Base-by-base conservation (phyloP, 2,888 invertebrate genomes). In the Tachina grossa region DNA sequence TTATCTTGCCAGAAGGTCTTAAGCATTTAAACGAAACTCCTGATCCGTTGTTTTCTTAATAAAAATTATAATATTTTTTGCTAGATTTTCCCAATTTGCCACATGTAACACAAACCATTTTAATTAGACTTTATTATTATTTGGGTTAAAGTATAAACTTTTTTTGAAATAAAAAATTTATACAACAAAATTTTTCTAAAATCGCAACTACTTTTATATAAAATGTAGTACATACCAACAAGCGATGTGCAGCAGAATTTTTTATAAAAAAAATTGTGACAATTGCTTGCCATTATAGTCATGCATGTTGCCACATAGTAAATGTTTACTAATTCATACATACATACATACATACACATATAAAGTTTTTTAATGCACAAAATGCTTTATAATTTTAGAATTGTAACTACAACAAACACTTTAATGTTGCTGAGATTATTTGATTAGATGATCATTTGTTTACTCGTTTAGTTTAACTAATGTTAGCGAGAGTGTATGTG, bases 381-480 rank as follows among this genome's bases (percentile, higher is more conserved):
- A 68, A 68, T 22, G 13, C 53, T 45, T 61, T 61, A 59, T 61
- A 71, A 63, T 55, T 71, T 72, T 81, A 59, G 49, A 78, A 66
- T 72, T 65, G 59, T 53, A 63, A 43, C 65, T 68, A 69, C 63
- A 75, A 57, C 65, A 51, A 80, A 75, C 81, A 74, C 39, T 81
- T 45, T 80, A 79, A 77, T 79, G 74, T 76, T 75, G 59, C 78
- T 76, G 79, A 79, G 85, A 85, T 85, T 83, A 85, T 85, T 76
- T 85, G 85, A 85, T 85, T 85, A 85, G 83, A 85, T 85, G 85
- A 85, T 85, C 83, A 85, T 83, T 83, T 79, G 82, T 79, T 85
- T 79, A 83, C 71, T 83, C 79, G 79, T 79, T 83, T 83, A 85
- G 65, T 79, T 82, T 53, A 68, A 68, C 66, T 53, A 77, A 65